These are phyloP conservation scores for Capromys pilorides DNA, from an alignment of 2,797 vertebrate genomes.

Conservation along the genomic window DNA sequence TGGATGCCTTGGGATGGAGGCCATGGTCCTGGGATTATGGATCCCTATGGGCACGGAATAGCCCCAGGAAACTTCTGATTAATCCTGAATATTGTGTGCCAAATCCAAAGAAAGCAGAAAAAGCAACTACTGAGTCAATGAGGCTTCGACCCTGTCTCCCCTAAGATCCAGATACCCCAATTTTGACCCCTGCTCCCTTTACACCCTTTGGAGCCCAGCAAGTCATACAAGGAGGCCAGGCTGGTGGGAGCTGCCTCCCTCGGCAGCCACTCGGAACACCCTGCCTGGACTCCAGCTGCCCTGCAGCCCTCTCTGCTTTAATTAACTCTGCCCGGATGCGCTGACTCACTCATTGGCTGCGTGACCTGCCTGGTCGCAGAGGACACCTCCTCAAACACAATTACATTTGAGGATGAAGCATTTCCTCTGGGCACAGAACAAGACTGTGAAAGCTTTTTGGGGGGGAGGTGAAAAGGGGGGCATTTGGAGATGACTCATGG, in stretches of 20 bases:
- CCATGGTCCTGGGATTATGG: not conserved
- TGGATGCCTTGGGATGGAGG: not conserved
- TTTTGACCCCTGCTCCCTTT: accelerated
- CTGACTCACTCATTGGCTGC: constrained; percentile 77
- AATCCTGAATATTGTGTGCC: not conserved
- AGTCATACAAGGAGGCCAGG: not conserved
- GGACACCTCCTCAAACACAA: constrained; percentile 80
- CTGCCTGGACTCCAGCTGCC: not conserved
- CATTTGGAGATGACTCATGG: constrained; percentile 47
- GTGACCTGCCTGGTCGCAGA: constrained; percentile 71
- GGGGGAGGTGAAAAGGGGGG: not conserved
- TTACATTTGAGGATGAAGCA: constrained; percentile 78
- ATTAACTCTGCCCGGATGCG: constrained; percentile 72
- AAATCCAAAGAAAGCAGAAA: not conserved
- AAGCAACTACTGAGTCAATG: not conserved
- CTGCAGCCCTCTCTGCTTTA: constrained; percentile 43
- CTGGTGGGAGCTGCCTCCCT: not conserved
- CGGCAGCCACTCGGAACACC: not conserved
- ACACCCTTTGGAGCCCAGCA: not conserved
- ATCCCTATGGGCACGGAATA: not conserved
- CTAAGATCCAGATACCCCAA: not conserved
- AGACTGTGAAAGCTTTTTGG: constrained; percentile 18
- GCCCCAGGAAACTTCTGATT: not conserved
- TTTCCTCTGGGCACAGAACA: constrained; percentile 69
- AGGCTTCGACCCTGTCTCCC: not conserved